Evolutionary conservation across 2,113 vertebrate genomes (phyloP).

Genomic region (Acanthochromis polyacanthus): DNA sequence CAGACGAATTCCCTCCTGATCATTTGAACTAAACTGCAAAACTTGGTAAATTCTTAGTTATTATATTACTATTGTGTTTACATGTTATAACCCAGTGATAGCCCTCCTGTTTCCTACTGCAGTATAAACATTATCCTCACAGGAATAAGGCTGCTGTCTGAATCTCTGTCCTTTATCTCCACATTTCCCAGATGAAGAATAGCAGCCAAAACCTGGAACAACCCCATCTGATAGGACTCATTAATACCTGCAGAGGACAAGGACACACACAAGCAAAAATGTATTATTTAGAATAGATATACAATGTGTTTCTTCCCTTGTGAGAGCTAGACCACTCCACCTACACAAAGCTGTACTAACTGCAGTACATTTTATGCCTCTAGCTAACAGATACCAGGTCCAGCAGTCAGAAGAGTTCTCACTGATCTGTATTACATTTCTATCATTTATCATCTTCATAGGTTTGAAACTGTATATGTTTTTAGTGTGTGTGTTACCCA

Average conservation of each 20-base stretch:
- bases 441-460: background rate
- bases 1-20: background rate
- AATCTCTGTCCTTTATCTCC: slow-evolving; percentile 91
- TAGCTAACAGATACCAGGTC: too few relatives aligned
- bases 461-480: background rate
- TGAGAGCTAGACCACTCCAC: too few relatives aligned
- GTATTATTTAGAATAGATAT: background rate
- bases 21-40: too few relatives aligned
- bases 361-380: background rate
- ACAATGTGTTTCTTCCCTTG: too few relatives aligned
- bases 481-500: slow-evolving; percentile 85
- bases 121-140: slow-evolving; percentile 81
- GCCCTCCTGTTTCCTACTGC: background rate
- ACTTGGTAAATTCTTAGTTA: too few relatives aligned
- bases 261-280: slow-evolving; percentile 7
- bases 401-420: too few relatives aligned
- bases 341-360: too few relatives aligned
- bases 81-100: background rate
- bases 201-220: slow-evolving; percentile 95
- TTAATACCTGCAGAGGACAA: slow-evolving; percentile 88
- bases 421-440: too few relatives aligned
- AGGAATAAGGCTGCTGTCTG: slow-evolving; percentile 94
- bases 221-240: slow-evolving; percentile 95
- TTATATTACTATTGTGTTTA: background rate
- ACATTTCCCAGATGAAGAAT: slow-evolving; percentile 98